Evolutionary conservation across 2,113 vertebrate species (phyloP).

Genomic region (Empidonax alnorum): DNA sequence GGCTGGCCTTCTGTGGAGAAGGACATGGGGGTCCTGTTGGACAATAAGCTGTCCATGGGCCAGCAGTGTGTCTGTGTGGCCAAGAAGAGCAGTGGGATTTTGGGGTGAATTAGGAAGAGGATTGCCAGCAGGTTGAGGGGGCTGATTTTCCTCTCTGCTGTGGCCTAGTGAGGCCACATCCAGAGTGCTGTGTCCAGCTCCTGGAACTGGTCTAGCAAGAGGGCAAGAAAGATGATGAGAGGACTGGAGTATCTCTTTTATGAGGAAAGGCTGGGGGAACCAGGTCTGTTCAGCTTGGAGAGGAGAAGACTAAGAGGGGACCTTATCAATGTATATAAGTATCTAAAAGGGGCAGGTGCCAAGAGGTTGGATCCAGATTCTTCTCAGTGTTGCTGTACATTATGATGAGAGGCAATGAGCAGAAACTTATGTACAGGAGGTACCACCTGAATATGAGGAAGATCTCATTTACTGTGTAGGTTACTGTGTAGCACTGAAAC

Average conservation of each 20-base stretch:
- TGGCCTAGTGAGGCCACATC: background rate
- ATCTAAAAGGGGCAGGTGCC: background rate
- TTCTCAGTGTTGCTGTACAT: background rate
- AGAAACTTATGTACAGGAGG: background rate
- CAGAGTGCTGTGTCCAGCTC: background rate
- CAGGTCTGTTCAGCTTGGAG: background rate
- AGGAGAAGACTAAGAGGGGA: background rate
- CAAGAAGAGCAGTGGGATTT: background rate
- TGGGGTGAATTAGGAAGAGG: background rate
- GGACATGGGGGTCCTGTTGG: background rate
- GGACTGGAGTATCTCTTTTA: background rate
- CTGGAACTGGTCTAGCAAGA: rapidly evolving
- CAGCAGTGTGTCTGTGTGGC: background rate
- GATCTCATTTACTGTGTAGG: background rate
- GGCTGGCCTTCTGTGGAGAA: background rate
- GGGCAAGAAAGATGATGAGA: background rate
- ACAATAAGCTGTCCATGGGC: background rate
- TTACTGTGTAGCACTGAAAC: background rate
- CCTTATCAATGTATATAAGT: background rate
- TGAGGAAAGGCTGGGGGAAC: background rate
- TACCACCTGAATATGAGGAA: background rate
- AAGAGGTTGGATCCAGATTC: background rate
- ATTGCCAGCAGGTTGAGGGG: rapidly evolving
- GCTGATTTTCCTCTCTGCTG: background rate
- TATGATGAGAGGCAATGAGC: background rate